Percentiles rank a stretch among this genome's conserved stretches.
Evolutionary conservation across 2,113 vertebrate genomes (phyloP).

Genomic region (Aspidoscelis tigris): DNA sequence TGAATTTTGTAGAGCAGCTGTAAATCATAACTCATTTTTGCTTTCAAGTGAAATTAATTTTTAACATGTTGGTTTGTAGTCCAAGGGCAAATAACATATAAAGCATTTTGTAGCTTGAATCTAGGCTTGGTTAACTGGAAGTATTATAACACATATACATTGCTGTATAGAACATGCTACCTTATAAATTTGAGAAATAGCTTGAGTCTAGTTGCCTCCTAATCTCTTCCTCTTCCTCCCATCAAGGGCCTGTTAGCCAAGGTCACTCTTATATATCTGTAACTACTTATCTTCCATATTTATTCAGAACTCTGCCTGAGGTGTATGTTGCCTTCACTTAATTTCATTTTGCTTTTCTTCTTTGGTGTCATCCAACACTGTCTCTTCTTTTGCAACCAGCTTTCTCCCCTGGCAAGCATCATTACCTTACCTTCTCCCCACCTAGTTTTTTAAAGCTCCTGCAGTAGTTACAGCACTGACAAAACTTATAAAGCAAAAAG

Average conservation of each 20-base stretch:
- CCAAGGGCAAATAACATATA: slow-evolving; percentile 14
- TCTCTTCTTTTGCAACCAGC: too few species aligned
- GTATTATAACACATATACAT: background rate
- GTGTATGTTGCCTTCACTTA: too few species aligned
- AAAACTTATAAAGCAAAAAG: too few species aligned
- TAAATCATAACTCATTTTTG: slow-evolving; percentile 24
- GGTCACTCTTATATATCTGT: background rate
- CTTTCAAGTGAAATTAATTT: slow-evolving; percentile 12
- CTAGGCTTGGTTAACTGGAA: background rate
- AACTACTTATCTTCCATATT: background rate
- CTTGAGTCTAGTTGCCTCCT: slow-evolving; percentile 41
- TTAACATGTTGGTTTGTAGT: slow-evolving; percentile 33
- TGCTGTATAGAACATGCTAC: background rate
- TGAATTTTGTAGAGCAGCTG: slow-evolving; percentile 33
- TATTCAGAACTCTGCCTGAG: background rate
- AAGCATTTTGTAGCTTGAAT: background rate
- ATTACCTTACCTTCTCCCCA: too few species aligned
- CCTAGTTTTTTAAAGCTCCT: too few species aligned
- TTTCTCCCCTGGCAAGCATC: too few species aligned
- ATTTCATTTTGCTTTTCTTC: too few species aligned
- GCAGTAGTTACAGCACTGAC: too few species aligned
- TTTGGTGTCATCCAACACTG: too few species aligned
- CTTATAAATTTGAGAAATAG: slow-evolving; percentile 29
- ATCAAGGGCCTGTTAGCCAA: background rate
- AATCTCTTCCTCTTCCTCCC: background rate